Percentiles rank a stretch among this genome's conserved stretches.
Evolutionary conservation across 2,113 vertebrate species (phyloP).

Genomic region (Otus sunia): DNA sequence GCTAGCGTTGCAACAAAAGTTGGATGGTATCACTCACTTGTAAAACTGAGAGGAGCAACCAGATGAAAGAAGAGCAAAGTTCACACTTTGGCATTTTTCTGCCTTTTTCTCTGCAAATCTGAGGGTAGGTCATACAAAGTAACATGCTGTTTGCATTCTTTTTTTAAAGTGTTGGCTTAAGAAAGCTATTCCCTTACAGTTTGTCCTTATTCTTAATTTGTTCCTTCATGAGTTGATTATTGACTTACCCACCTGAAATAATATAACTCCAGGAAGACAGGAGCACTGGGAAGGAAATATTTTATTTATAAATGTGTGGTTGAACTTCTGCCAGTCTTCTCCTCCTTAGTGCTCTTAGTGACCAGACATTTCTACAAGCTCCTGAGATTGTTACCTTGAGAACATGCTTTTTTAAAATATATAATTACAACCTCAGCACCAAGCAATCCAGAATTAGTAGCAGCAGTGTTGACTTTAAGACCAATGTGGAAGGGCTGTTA

Average conservation of each 20-base stretch:
- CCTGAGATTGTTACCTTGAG: background rate
- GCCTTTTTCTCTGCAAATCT: background rate
- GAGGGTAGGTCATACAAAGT: background rate
- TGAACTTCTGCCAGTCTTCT: background rate
- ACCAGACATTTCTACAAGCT: background rate
- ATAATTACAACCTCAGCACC: background rate
- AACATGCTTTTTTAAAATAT: background rate
- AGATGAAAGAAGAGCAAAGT: background rate
- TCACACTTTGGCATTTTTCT: background rate
- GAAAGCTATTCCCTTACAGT: background rate
- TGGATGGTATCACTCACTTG: background rate
- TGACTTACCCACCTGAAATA: conserved; percentile 15
- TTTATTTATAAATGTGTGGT: background rate
- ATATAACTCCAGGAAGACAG: background rate
- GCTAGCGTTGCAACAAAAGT: background rate
- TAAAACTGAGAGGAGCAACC: background rate
- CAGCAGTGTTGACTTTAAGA: background rate
- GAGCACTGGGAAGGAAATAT: background rate
- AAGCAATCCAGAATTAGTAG: background rate
- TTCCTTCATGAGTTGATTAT: background rate
- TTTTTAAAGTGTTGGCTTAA: background rate
- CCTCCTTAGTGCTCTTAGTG: background rate
- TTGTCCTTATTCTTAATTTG: background rate
- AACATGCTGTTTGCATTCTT: background rate
- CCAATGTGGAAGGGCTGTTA: background rate